Base-by-base conservation (phyloP, 2,888 invertebrate species). In the Apamea epomidion region DNA sequence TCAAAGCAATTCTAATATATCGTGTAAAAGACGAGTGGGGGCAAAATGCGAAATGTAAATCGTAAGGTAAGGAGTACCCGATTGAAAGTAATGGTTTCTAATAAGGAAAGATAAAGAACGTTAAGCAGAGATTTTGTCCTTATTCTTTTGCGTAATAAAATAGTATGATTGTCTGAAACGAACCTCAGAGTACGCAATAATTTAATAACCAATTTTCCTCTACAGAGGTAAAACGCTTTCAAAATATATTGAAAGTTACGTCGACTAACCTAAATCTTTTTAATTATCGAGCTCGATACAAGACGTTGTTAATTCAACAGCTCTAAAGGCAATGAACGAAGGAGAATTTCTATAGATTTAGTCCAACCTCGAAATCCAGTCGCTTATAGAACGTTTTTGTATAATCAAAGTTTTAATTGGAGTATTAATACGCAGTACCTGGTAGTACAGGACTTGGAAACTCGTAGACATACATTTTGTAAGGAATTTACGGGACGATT, bases 361-460 rank as follows among this genome's bases (percentile, higher is more conserved):
- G 81, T 78, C 75, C 79, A 58, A 76, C 79, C 82, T 79, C 80
- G 51, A 79, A 75, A 79, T 74, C 73, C 62, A 89, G 16, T 83
- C 81, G 81, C 78, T 86, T 68, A 73, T 58, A 71, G 68, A 86
- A 86, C 81, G 87, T 89, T 90, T 89, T 91, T 90, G 88, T 87
- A 87, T 90, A 89, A 91, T 89, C 88, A 91, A 93, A 93, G 87
- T 93, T 93, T 91, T 93, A 93, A 93, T 93, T 93, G 91, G 94
- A 91, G 91, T 93, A 93, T 94, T 94, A 95, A 93, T 93, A 92
- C 91, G 90, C 87, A 86, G 90, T 81, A 85, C 84, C 86, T 79
- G 84, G 67, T 80, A 68, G 73, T 80, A 85, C 83, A 82, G 80
- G 85, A 83, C 87, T 89, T 86, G 78, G 78, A 80, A 83, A 82